Conservation (phyloP, 2,113 vertebrate species). For the Scomber colias region DNA sequence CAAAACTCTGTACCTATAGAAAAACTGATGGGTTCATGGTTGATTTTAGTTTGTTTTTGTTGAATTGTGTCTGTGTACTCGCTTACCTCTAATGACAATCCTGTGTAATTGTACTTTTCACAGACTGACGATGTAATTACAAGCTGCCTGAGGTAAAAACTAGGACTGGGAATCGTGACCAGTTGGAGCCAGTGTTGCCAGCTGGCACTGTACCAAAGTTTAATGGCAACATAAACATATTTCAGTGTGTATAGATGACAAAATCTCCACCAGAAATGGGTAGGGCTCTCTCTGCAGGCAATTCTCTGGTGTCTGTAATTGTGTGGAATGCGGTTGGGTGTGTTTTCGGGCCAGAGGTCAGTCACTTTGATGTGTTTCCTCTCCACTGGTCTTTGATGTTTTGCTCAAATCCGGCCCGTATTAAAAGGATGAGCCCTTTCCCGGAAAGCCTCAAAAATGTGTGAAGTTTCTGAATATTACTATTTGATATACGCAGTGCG, state of each 20-base stretch:
- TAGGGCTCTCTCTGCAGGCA: slow-evolving; percentile 60
- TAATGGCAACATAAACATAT: slow-evolving; percentile 57
- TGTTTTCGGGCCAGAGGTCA: slow-evolving; percentile 75
- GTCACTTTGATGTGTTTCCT: slow-evolving; percentile 76
- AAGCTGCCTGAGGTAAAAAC: slow-evolving; percentile 12
- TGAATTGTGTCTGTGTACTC: neutral
- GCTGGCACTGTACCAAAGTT: slow-evolving; percentile 51
- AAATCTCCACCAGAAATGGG: slow-evolving; percentile 45
- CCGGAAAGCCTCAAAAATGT: slow-evolving; percentile 14
- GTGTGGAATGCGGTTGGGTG: slow-evolving; percentile 77
- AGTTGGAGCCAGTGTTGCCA: slow-evolving; percentile 12
- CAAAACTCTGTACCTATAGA: slow-evolving; percentile 14
- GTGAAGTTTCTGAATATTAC: slow-evolving; percentile 40
- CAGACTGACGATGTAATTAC: slow-evolving; percentile 35
- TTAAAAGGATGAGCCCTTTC: slow-evolving; percentile 33
- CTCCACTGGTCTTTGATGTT: slow-evolving; percentile 65
- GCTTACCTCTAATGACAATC: slow-evolving; percentile 2
- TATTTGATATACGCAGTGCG: slow-evolving; percentile 27
- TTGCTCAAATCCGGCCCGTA: slow-evolving; percentile 10
- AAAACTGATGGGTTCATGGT: neutral
- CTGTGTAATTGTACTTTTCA: neutral
- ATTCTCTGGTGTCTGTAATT: slow-evolving; percentile 72
- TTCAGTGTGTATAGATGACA: slow-evolving; percentile 30
- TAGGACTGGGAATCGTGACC: neutral
- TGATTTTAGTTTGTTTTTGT: neutral